Base-by-base conservation (phyloP, 2,113 vertebrate genomes). In the Piaya cayana region DNA sequence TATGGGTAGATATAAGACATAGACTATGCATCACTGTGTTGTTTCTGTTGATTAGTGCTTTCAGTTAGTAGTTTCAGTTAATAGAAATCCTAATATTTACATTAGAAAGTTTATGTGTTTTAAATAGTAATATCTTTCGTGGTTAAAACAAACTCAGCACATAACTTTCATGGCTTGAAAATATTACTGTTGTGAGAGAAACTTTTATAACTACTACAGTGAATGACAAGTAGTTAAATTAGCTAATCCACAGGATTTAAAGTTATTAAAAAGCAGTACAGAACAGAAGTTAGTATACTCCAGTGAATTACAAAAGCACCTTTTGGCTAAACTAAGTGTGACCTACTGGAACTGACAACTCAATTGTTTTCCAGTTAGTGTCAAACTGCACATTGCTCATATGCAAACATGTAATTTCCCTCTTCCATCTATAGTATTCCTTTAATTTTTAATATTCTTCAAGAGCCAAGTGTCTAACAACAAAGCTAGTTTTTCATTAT, bases 361-460 rank as follows among this genome's bases (percentile, higher is more conserved):
- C 30, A 15, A 4, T 84, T 92, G 9, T 84, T 84, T 94, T 94
- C 55, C 59, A 72, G 22, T 72, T 82, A 32, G 25, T 80, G 67
- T 87, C 79, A 79, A 55, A 36, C 3, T 85, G 39, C 32, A 69
- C 34, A 30, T 59, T 69, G 43, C 63, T 87, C 25, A 34, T 85
- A 62, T 19, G 23, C 42, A 90, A 85, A 91, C 75, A 76, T 50
- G 58, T 22, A 80, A 76, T 94, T 95, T 85, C 50, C 23, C 19
- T 76, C 65, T 87, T 78, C 71, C 75, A 67, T 89, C 42, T 37
- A 58, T 43, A 87, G 39, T 37, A 71, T 68, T 85, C 58, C 45
- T 92, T 93, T 88, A 87, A 84, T 82, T 79, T 93, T 91, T 93
- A 91, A 93, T 95, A 45, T 29, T 10, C 21, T 82, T 93, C 47